Conservation (phyloP, 2,113 vertebrate species). For the Tricholaema leucomelas region DNA sequence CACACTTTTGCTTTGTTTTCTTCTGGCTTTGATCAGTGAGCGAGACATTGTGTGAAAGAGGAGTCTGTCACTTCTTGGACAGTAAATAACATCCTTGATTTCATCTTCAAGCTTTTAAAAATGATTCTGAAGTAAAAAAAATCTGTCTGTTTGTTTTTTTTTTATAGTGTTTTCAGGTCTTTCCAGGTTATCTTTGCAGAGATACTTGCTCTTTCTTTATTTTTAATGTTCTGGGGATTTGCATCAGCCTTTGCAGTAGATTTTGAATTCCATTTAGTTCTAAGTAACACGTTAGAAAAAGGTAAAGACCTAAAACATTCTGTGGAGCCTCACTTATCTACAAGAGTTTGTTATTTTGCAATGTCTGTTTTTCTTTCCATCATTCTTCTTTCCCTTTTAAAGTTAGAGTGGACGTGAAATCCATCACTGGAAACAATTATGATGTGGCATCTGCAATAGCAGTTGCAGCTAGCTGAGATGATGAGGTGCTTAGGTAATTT, state of each 20-base stretch:
- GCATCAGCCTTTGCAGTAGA: background rate
- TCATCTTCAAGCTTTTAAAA: background rate
- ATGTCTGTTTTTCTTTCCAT: background rate
- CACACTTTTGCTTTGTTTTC: background rate
- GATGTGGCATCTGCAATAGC: background rate
- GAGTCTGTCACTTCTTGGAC: background rate
- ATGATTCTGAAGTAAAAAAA: background rate
- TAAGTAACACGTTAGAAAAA: background rate
- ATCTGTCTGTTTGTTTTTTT: too few species aligned
- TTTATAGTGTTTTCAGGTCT: background rate
- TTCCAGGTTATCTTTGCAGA: background rate
- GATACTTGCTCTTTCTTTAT: background rate
- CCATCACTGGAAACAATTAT: background rate
- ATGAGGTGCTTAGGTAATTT: background rate
- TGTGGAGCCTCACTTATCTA: background rate
- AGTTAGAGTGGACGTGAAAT: background rate
- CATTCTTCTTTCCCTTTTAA: background rate
- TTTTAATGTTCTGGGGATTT: background rate
- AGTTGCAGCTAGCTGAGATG: rapidly evolving
- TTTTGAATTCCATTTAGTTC: background rate
- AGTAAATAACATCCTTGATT: background rate
- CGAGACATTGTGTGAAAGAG: background rate
- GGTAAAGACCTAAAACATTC: background rate
- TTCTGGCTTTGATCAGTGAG: background rate
- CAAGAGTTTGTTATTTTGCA: background rate